Base-by-base conservation (phyloP, 2,797 vertebrate species). In the Coranthus polyacanthus region DNA sequence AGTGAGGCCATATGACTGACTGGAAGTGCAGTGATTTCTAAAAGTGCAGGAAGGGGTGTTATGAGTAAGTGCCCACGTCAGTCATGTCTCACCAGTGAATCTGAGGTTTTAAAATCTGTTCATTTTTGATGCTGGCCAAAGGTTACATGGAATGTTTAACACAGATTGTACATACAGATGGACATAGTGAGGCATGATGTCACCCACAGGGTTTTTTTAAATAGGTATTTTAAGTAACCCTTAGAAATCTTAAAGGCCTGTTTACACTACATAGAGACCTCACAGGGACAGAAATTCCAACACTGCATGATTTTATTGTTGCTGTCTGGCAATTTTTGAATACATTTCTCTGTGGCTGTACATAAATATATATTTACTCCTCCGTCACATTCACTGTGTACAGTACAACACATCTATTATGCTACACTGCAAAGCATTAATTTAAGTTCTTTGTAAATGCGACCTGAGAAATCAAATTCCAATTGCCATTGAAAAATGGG, bases 391-490 rank as follows among this genome's bases (percentile, higher is more conserved):
- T 78, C 56, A 65, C 21, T 42, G 17, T 43, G 37, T 37, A 50
- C 17, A 43, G 49, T 50, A 57, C 6, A 53, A 47, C 34, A 62
- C 42, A 72, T 68, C 51, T 52, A 74, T 79, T 62, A 60, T 13
- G 32, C 55, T 52, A 51, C 11, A 56, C 29, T 71, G 52, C 16
- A 63, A 72, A 63, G 15, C 44, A 82, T 68, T 54, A 15, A 79
- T 73, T 73, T 54, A 47, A 54, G 52, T 17, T 9, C 7, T 59
- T 58, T 29, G 34, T 66, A 57, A 81, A 76, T 71, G 59, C 39
- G 70, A 49, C 36, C 12, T 52, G n/a, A 59, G 22, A 62, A 74
- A 67, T 79, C 50, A 60, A 71, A 81, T 77, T 72, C 74, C 72
- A 17, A 32, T 38, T n/a, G n/a, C n/a, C n/a, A n/a, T 60, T 75